A percentile compares a stretch with the other conserved stretches of the same genome.
These are phyloP conservation scores for Pyrocoelia pectoralis DNA, from an alignment of 2,888 invertebrate species.

Conservation along the genomic window DNA sequence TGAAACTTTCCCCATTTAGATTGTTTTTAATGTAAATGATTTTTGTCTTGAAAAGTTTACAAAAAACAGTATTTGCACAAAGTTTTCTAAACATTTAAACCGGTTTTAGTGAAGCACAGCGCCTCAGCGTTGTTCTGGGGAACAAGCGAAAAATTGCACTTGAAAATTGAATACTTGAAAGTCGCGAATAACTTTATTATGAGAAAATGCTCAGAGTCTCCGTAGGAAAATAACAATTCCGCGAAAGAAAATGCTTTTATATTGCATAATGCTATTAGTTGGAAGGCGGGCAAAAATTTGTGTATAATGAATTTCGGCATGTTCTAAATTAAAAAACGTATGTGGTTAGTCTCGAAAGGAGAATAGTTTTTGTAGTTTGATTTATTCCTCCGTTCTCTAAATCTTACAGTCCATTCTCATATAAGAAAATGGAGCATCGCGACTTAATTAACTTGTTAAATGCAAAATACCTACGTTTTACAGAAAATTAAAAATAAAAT, in stretches of 20 bases:
- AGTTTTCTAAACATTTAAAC: conserved; percentile 27
- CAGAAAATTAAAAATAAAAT: not conserved
- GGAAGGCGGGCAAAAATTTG: too few species aligned
- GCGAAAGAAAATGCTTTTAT: conserved; percentile 5
- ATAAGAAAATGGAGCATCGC: too few species aligned
- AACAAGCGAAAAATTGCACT: conserved; percentile 29
- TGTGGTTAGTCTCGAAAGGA: too few species aligned
- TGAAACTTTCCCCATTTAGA: conserved; percentile 35
- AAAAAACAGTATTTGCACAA: conserved; percentile 31
- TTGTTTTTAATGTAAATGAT: conserved; percentile 38
- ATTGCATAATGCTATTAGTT: not conserved
- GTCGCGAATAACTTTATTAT: conserved; percentile 28
- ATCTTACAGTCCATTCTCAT: too few species aligned
- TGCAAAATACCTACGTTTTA: too few species aligned
- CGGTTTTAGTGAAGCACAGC: conserved; percentile 22
- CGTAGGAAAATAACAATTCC: conserved; percentile 14
- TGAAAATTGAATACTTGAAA: conserved; percentile 28
- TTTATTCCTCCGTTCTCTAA: too few species aligned
- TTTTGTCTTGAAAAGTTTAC: conserved; percentile 33
- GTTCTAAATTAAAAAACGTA: too few species aligned
- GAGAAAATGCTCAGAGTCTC: conserved; percentile 19
- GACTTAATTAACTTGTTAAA: too few species aligned
- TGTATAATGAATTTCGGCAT: too few species aligned
- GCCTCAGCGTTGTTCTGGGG: conserved; percentile 13
- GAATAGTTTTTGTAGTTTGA: too few species aligned